phyloP scores from a whole-genome alignment of 64 coral and sea anemone species.

The Pocillopora damicornis region DNA sequence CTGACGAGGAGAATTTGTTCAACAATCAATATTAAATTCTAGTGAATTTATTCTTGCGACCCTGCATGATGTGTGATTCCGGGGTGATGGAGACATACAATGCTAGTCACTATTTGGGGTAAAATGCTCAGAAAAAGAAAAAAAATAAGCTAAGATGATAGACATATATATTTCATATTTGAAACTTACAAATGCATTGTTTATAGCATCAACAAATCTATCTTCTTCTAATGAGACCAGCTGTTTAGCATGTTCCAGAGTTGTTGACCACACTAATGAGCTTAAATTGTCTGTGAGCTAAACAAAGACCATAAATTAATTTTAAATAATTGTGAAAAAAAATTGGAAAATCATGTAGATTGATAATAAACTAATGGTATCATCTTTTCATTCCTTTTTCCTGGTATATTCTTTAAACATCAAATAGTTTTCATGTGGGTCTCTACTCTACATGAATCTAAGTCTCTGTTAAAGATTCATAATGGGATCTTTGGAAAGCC shows the following conservation, averaged over 20 bases:
- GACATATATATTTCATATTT: too few species aligned
- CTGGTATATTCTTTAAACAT: too few species aligned
- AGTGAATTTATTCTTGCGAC: too few species aligned
- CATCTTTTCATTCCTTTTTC: too few species aligned
- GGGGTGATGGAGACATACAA: too few species aligned
- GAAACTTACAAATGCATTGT: conserved; percentile 92
- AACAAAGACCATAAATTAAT: not conserved
- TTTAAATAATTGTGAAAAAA: not conserved
- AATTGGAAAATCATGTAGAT: not conserved
- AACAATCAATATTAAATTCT: too few species aligned
- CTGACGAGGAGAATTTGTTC: too few species aligned
- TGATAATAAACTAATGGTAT: not conserved
- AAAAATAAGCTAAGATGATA: too few species aligned
- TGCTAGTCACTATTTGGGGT: not conserved
- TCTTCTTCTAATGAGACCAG: conserved; percentile 81
- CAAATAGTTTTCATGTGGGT: not conserved
- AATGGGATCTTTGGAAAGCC: too few species aligned
- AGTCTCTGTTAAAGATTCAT: too few species aligned
- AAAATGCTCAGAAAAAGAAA: too few species aligned
- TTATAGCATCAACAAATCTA: conserved; percentile 87
- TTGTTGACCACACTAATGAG: conserved; percentile 94
- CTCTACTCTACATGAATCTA: not conserved
- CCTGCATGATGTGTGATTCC: not conserved
- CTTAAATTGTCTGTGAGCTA: conserved; percentile 76
- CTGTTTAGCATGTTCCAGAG: conserved; percentile 77